Evolutionary conservation across 2,113 vertebrate genomes (phyloP).

Genomic region (Taxidea taxus): DNA sequence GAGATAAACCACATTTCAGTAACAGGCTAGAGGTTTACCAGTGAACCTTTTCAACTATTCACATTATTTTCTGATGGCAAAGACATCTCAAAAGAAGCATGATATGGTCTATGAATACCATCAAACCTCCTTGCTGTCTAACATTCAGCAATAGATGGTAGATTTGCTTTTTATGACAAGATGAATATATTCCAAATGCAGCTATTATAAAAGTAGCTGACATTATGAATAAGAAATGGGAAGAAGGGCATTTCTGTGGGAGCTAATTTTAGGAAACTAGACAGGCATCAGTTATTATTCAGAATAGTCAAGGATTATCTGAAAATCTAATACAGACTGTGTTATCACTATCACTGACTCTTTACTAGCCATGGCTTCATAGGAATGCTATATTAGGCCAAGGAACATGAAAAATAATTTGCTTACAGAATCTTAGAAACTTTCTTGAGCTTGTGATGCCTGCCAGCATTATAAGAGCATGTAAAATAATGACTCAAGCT

Average conservation of each 20-base stretch:
- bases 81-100: constrained; percentile 41
- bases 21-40: neutral
- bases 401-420: neutral
- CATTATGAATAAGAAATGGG: constrained; percentile 42
- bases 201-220: constrained; percentile 42
- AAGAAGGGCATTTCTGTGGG: constrained; percentile 10
- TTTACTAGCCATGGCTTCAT: neutral
- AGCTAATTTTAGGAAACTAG: constrained; percentile 28
- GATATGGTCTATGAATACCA: neutral
- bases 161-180: neutral
- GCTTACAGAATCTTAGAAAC: neutral
- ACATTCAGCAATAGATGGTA: neutral
- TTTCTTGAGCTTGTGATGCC: neutral
- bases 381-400: neutral
- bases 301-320: neutral
- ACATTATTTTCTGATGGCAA: constrained; percentile 46
- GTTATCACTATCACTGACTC: neutral
- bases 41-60: constrained; percentile 38
- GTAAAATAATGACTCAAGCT: neutral
- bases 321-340: neutral
- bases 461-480: neutral
- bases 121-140: neutral
- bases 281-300: constrained; percentile 19
- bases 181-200: constrained; percentile 47
- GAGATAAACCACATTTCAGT: neutral